Evolutionary conservation across 2,113 vertebrate genomes (phyloP), one percentile per base, ranked within the genome.

Genomic region (Garra rufa): DNA sequence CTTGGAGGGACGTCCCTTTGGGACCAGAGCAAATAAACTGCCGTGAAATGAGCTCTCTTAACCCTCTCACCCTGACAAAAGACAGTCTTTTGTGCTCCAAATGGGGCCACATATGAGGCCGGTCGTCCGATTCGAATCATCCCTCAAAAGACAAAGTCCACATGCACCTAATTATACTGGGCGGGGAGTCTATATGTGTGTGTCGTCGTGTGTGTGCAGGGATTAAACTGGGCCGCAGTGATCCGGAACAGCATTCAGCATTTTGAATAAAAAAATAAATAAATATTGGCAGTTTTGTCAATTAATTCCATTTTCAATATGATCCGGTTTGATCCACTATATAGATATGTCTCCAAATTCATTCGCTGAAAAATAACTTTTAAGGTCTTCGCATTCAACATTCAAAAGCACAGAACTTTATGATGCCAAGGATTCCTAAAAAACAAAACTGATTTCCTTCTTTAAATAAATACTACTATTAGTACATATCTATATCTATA

Each of bases 21-120:
- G 91, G 94, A 93, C 90, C 73, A 21, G 67, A 24, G 81, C 87
- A 92, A 92, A 94, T 93, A 93, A 94, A 94, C 88, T 92, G 91
- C 87, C 89, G 84, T 93, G 93, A 94, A 94, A 94, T 94, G 93
- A 93, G 92, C 91, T 94, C 93, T 91, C 87, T 94, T 92, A 94
- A 92, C 93, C 93, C 88, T 87, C 87, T 85, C 86, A 90, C 89
- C 89, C 88, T 79, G 57, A 81, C 79, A 74, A 88, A 86, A 89
- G 85, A 88, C 87, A 59, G 65, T 17, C 81, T 83, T 86, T 89
- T 87, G 85, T 89, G 83, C 71, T 84, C 59, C 61, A 81, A 77
- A 82, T 81, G 41, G 84, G 41, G n/a, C 61, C 61, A 24, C 81
- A 86, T 79, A 82, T 76, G 76, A 59, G 67, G 57, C 52, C 34